phyloP scores from a whole-genome alignment of 2,797 vertebrate species.

The Notoglanidium macrostoma region DNA sequence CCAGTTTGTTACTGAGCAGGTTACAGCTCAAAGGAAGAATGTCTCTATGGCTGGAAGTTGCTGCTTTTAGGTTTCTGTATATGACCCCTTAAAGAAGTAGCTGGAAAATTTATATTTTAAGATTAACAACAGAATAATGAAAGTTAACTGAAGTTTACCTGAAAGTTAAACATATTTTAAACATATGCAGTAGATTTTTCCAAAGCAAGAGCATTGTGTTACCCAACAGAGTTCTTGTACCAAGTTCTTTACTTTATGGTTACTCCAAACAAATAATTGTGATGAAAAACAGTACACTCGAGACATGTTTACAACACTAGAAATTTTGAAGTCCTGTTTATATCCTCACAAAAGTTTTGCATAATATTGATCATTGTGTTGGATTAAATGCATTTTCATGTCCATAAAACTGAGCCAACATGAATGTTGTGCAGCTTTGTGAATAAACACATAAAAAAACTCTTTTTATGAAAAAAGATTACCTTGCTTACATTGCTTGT shows the following conservation, averaged over 20 bases:
- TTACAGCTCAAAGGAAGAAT: neutral
- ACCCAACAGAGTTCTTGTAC: neutral
- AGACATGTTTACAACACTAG: slow-evolving; percentile 7
- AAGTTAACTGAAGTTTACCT: too few relatives aligned
- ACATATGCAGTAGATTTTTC: neutral
- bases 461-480: neutral
- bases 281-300: slow-evolving; percentile 9
- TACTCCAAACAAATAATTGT: neutral
- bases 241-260: neutral
- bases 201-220: neutral
- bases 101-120: too few relatives aligned
- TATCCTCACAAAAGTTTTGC: neutral
- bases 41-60: neutral
- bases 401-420: slow-evolving; percentile 4
- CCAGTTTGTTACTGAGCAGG: neutral
- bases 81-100: neutral
- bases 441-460: neutral
- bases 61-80: neutral
- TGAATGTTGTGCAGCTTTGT: neutral
- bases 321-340: neutral
- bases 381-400: neutral
- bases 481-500: neutral
- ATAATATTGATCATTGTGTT: neutral
- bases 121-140: neutral
- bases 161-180: neutral